phyloP scores from a whole-genome alignment of 2,888 invertebrate genomes.

The Cosmorhoe ocellata region DNA sequence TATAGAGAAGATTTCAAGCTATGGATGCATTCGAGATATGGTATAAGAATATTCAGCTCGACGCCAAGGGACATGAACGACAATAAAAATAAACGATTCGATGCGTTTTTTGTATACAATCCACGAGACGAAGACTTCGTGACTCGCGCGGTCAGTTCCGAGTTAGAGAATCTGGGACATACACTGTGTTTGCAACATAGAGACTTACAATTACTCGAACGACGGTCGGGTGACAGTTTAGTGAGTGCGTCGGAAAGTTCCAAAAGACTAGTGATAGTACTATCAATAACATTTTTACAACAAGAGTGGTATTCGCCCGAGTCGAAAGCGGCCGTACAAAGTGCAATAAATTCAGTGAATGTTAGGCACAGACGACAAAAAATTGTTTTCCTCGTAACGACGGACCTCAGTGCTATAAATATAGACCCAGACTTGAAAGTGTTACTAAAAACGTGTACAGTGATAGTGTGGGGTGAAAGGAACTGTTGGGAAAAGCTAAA shows the following conservation, averaged over 20 bases:
- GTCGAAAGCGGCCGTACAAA: conserved; percentile 90
- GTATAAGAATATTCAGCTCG: conserved; percentile 87
- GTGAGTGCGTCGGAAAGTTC: conserved; percentile 83
- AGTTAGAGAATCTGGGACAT: conserved; percentile 86
- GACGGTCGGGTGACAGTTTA: conserved; percentile 80
- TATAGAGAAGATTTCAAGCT: conserved; percentile 90
- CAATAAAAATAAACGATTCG: conserved; percentile 88
- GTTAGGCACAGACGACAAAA: conserved; percentile 84
- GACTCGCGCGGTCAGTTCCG: conserved; percentile 86
- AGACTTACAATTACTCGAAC: conserved; percentile 83
- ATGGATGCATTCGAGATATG: conserved; percentile 90
- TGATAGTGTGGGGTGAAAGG: conserved; percentile 90
- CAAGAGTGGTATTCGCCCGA: conserved; percentile 93
- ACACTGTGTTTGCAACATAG: conserved; percentile 86
- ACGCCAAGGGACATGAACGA: conserved; percentile 79
- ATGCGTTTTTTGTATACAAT: conserved; percentile 94
- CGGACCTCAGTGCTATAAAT: conserved; percentile 84
- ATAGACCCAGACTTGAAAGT: conserved; percentile 89
- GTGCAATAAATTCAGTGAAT: conserved; percentile 86
- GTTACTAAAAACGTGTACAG: conserved; percentile 87
- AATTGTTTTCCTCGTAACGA: conserved; percentile 80
- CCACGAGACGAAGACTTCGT: conserved; percentile 89
- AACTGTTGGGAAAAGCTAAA: conserved; percentile 95
- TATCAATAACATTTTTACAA: conserved; percentile 90
- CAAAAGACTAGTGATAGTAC: conserved; percentile 88